These are phyloP conservation scores for Manduca sexta DNA, from an alignment of 1,140 invertebrate species.

Conservation along the genomic window DNA sequence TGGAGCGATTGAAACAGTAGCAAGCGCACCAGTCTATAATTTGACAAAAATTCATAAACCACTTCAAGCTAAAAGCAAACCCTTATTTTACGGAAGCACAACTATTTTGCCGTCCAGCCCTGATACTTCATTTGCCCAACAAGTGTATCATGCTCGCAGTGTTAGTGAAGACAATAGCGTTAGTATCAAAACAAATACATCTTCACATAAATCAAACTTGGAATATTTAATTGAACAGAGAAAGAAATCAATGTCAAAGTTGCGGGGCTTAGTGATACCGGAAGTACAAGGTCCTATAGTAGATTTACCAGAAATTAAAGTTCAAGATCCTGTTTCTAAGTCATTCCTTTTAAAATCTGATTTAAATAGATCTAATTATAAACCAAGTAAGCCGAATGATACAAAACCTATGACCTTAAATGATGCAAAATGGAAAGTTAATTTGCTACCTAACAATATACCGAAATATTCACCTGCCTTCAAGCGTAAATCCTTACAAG, in stretches of 20 bases:
- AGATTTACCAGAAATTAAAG: constrained; percentile 86
- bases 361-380: constrained; percentile 32
- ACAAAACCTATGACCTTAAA: constrained; percentile 34
- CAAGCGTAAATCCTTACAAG: constrained; percentile 82
- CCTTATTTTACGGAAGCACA: constrained; percentile 63
- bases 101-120: constrained; percentile 44
- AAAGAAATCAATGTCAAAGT: constrained; percentile 85
- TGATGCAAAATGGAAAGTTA: constrained; percentile 73
- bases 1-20: constrained; percentile 44
- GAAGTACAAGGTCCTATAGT: constrained; percentile 77
- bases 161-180: constrained; percentile 58
- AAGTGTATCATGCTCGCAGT: constrained; percentile 53
- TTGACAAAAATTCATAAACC: constrained; percentile 25
- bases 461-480: constrained; percentile 90
- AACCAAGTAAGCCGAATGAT: constrained; percentile 32
- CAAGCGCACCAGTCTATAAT: constrained; percentile 7
- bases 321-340: constrained; percentile 67
- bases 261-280: constrained; percentile 89
- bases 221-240: constrained; percentile 85
- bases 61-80: constrained; percentile 41
- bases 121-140: constrained; percentile 35
- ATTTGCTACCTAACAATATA: constrained; percentile 70
- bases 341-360: constrained; percentile 41
- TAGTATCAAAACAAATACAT: constrained; percentile 42
- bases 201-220: constrained; percentile 72